phyloP scores from a whole-genome alignment of 2,113 vertebrate genomes.

The Lycocorax pyrrhopterus region DNA sequence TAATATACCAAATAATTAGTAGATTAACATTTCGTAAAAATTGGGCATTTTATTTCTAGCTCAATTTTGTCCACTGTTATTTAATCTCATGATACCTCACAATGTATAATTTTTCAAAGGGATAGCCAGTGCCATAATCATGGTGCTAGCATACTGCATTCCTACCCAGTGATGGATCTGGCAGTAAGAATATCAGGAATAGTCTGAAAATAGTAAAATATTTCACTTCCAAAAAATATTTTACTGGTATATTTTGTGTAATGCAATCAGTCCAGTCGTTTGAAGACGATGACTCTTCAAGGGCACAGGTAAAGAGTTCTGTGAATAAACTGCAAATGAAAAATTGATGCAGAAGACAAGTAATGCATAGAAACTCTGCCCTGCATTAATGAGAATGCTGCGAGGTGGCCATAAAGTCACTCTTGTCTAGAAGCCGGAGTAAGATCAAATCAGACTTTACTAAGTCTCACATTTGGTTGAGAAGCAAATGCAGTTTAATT shows the following conservation, averaged over 20 bases:
- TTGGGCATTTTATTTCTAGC: neutral
- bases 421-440: neutral
- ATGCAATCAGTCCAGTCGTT: neutral
- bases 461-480: neutral
- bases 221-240: constrained; percentile 11
- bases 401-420: neutral
- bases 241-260: neutral
- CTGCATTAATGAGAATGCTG: constrained; percentile 35
- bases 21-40: neutral
- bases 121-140: neutral
- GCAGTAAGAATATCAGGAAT: neutral
- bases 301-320: constrained; percentile 8
- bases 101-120: neutral
- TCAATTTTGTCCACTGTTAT: neutral
- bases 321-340: constrained; percentile 45
- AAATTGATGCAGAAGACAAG: constrained; percentile 50
- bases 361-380: constrained; percentile 14
- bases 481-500: neutral
- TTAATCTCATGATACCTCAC: neutral
- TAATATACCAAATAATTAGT: neutral
- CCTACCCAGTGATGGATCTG: neutral
- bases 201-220: neutral
- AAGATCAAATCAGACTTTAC: neutral
- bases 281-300: constrained; percentile 45
- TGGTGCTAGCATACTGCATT: neutral